Base-by-base conservation (phyloP, 2,888 invertebrate species). In the Cheilosia grossa region DNA sequence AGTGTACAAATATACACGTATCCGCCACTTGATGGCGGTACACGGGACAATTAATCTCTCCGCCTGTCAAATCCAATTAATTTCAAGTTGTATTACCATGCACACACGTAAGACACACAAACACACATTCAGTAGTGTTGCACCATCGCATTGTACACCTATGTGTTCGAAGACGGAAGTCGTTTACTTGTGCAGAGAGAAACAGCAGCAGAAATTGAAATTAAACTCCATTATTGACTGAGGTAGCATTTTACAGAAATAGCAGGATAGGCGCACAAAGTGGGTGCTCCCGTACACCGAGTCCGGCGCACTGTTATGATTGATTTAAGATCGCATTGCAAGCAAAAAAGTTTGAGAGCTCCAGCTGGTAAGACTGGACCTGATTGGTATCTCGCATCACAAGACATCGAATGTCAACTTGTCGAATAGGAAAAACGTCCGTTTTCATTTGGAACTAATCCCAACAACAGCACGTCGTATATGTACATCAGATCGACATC, bases 1-100 rank as follows among this genome's bases (percentile, higher is more conserved):
- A 42, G 5, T 66, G 63, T 56, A 64, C 59, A 80, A 53, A 74
- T 79, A 64, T 69, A 54, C 70, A 74, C 58, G 75, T 80, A 75
- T 72, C 70, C 37, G 61, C 81, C 80, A 80, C 74, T 85, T 85
- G 80, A 75, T 81, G 80, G 70, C 85, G 72, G 75, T 75, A 81
- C 81, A 85, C 72, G 64, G 51, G 85, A 85, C 81, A 85, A 85
- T 85, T 85, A 81, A 85, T 85, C 85, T 81, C 56, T 75, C 75
- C 81, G 85, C 81, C 81, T 81, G 85, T 85, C 85, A 85, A 85
- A 85, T 85, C 70, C 85, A 85, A 85, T 85, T 85, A 85, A 85
- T 85, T 85, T 81, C 85, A 75, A 72, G 70, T 80, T 80, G 83
- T 80, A 74, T 66, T 75, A 85, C 75, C 75, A 63, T 72, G 37